These are phyloP conservation scores for Drepana arcuata DNA, from an alignment of 1,140 invertebrate genomes.

Conservation along the genomic window DNA sequence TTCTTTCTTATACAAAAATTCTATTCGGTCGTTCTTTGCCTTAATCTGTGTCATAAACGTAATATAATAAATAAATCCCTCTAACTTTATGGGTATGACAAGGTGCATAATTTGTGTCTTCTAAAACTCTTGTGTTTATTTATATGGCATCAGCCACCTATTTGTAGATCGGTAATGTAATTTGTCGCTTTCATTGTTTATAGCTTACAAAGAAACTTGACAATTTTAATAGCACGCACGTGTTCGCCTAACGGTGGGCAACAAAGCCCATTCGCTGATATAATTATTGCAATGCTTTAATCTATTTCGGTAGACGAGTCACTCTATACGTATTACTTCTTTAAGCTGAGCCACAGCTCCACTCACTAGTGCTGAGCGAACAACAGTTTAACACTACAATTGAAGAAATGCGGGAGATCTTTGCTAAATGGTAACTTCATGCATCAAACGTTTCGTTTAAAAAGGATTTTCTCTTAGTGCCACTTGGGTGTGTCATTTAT, in stretches of 20 bases:
- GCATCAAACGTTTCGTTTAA: conserved; percentile 11
- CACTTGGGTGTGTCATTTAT: conserved; percentile 21
- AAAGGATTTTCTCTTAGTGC: conserved; percentile 23
- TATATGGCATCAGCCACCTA: too few species aligned
- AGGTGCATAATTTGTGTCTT: too few species aligned
- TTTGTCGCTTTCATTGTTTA: too few species aligned
- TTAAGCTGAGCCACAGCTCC: conserved; percentile 16
- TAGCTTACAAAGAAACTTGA: too few species aligned
- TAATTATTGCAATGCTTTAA: conserved; percentile 49
- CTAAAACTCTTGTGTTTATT: too few species aligned
- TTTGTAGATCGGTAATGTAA: too few species aligned
- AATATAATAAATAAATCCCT: too few species aligned
- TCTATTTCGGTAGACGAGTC: conserved; percentile 44
- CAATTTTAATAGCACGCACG: conserved; percentile 19
- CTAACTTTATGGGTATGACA: too few species aligned
- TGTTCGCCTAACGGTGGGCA: conserved; percentile 22
- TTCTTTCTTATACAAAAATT: too few species aligned
- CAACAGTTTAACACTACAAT: conserved; percentile 7
- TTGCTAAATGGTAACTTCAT: conserved; percentile 11
- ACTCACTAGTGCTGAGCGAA: conserved; percentile 8
- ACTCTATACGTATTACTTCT: conserved; percentile 19
- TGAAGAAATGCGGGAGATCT: conserved; percentile 12
- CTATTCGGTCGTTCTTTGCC: too few species aligned
- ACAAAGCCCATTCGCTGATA: conserved; percentile 46
- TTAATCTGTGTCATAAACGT: too few species aligned